phyloP scores from a whole-genome alignment of 1,140 invertebrate species.

The Neocloeon triangulifer region DNA sequence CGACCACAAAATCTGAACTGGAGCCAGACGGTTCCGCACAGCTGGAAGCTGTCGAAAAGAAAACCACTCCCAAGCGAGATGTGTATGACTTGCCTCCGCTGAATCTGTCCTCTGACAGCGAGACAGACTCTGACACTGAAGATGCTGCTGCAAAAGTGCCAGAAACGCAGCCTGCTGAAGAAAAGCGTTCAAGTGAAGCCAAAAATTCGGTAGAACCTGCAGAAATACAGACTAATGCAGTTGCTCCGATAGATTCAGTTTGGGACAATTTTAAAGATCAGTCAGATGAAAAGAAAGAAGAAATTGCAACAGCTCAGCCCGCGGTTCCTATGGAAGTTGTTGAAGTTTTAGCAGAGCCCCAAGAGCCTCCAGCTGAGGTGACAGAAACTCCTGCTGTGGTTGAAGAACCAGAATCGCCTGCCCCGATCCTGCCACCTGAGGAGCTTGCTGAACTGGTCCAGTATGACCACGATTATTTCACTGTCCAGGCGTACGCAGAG shows the following conservation, averaged over 20 bases:
- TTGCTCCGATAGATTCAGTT: conserved; percentile 37
- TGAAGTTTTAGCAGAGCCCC: conserved; percentile 1
- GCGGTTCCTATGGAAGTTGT: neutral
- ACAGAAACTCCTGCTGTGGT: no score
- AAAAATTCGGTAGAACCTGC: neutral
- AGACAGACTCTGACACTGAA: conserved; percentile 40
- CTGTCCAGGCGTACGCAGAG: conserved; percentile 6
- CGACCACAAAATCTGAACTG: neutral
- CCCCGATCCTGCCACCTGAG: neutral
- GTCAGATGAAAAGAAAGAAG: conserved; percentile 28
- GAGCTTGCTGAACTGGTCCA: conserved; percentile 7
- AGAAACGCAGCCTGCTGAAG: conserved; percentile 6
- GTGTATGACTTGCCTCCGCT: conserved; percentile 51
- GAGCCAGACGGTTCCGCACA: conserved; percentile 1
- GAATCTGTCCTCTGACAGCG: conserved; percentile 54
- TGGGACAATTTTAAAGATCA: conserved; percentile 62
- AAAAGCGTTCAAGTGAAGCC: conserved; percentile 9
- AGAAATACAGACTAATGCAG: conserved; percentile 12
- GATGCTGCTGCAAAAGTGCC: conserved; percentile 11
- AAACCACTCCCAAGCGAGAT: conserved; percentile 16
- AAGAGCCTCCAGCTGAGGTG: conserved; percentile 8
- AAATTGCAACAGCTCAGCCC: conserved; percentile 5
- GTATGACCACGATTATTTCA: conserved; percentile 37
- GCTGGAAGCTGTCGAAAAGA: conserved; percentile 9
- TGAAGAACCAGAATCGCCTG: neutral